Percentiles rank a stretch among this genome's conserved stretches.
phyloP scores from a whole-genome alignment of 2,888 invertebrate species.

The Sarcophaga rosellei region DNA sequence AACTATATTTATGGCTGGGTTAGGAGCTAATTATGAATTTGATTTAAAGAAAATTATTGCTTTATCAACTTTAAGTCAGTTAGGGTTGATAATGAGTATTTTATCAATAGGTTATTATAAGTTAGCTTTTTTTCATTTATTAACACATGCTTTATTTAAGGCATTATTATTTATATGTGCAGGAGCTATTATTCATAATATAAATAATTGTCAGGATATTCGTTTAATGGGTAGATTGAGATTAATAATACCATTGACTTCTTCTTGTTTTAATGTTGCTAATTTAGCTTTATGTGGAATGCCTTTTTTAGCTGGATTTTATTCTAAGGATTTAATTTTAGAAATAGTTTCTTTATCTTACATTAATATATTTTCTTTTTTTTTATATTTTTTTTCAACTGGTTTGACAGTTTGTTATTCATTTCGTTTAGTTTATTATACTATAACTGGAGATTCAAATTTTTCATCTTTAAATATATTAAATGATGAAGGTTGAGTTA shows the following conservation, averaged over 20 bases:
- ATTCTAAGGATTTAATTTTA: constrained; percentile 85
- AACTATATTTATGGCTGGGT: constrained; percentile 85
- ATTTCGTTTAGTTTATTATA: constrained; percentile 83
- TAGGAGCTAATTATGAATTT: constrained; percentile 85
- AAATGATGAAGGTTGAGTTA: constrained; percentile 82
- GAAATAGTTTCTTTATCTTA: constrained; percentile 83
- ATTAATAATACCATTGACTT: constrained; percentile 82
- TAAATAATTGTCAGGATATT: constrained; percentile 85
- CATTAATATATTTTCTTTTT: constrained; percentile 83
- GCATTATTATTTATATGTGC: constrained; percentile 88
- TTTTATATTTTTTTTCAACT: constrained; percentile 83
- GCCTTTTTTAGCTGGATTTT: constrained; percentile 86
- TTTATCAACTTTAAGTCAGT: constrained; percentile 88
- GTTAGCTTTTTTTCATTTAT: constrained; percentile 87
- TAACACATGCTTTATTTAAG: constrained; percentile 89
- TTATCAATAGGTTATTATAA: constrained; percentile 83
- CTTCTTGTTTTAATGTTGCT: constrained; percentile 83
- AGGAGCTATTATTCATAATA: constrained; percentile 86
- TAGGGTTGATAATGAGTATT: constrained; percentile 88
- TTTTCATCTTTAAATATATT: constrained; percentile 82
- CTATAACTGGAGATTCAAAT: constrained; percentile 82
- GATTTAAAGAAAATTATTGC: constrained; percentile 91
- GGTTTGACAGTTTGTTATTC: constrained; percentile 84
- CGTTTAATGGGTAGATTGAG: constrained; percentile 83
- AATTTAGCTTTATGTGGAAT: constrained; percentile 85